phyloP scores from a whole-genome alignment of 2,888 invertebrate genomes.

The Cheilosia impressa region DNA sequence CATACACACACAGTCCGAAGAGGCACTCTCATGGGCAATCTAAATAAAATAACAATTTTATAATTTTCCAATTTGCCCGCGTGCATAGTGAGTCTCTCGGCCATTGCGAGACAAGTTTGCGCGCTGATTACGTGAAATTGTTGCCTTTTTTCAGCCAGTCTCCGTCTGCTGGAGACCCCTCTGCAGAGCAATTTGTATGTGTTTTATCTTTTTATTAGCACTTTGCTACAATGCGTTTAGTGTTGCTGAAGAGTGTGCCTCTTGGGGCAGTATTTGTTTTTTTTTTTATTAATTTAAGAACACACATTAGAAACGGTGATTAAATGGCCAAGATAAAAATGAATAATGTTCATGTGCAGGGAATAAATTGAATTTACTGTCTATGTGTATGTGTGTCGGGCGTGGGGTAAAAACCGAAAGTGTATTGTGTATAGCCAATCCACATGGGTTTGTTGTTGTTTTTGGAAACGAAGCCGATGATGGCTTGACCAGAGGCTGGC shows the following conservation, averaged over 20 bases:
- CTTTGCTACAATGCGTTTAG: slow-evolving; percentile 60
- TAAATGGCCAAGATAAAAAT: slow-evolving; percentile 69
- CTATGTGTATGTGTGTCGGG: neutral
- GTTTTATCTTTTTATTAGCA: slow-evolving; percentile 59
- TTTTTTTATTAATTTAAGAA: slow-evolving; percentile 23
- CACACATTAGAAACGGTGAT: slow-evolving; percentile 69
- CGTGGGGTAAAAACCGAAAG: slow-evolving; percentile 33
- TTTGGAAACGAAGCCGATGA: neutral
- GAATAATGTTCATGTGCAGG: slow-evolving; percentile 57
- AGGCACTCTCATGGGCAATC: slow-evolving; percentile 33
- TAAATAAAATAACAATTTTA: slow-evolving; percentile 68
- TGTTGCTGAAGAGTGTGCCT: slow-evolving; percentile 45
- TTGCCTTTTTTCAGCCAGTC: slow-evolving; percentile 16
- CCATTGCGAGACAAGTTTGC: slow-evolving; percentile 45
- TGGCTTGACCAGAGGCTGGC: slow-evolving; percentile 12
- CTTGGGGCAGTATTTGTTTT: slow-evolving; percentile 23
- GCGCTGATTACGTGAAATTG: slow-evolving; percentile 57
- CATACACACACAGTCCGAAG: slow-evolving; percentile 12
- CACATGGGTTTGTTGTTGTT: slow-evolving; percentile 6
- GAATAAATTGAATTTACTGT: slow-evolving; percentile 48
- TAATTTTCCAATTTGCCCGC: slow-evolving; percentile 58
- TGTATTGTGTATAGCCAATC: slow-evolving; percentile 8
- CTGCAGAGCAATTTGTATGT: slow-evolving; percentile 62
- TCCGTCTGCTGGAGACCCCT: neutral
- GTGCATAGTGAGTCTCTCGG: neutral